Percentiles rank a stretch among this genome's conserved stretches.
phyloP scores from a whole-genome alignment of 2,888 invertebrate species.

The Archips crataeganus region DNA sequence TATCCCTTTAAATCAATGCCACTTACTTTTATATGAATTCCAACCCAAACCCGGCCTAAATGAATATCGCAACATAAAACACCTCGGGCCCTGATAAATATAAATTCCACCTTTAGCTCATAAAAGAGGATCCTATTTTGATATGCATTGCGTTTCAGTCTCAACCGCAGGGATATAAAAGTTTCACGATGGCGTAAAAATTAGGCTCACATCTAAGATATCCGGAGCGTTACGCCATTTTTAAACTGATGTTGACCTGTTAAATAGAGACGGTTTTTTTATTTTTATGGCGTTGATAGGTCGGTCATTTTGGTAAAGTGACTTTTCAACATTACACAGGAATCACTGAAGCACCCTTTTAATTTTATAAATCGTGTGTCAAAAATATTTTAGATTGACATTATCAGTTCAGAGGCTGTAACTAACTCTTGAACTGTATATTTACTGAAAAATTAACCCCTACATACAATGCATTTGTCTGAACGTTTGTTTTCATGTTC shows the following conservation, averaged over 20 bases:
- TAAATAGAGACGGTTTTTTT: no score
- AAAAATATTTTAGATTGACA: no score
- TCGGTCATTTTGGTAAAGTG: no score
- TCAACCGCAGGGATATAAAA: conserved; percentile 14
- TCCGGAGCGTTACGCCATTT: not conserved
- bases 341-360: no score
- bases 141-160: conserved; percentile 20
- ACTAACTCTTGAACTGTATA: no score
- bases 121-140: conserved; percentile 15
- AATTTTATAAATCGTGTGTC: no score
- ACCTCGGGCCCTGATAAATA: conserved; percentile 6
- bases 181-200: conserved; percentile 9
- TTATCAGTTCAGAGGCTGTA: no score
- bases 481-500: no score
- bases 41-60: not conserved
- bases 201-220: conserved; percentile 7
- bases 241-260: not conserved
- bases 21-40: conserved; percentile 9
- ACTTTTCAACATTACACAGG: no score
- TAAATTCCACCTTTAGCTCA: conserved; percentile 5
- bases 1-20: conserved; percentile 9
- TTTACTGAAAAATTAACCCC: no score
- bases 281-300: no score
- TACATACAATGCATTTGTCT: no score
- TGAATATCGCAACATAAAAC: conserved; percentile 15